Conservation (phyloP, 30 jellyfish, hydroid and myxozoan genomes). For the Hydractinia symbiolongicarpus region DNA sequence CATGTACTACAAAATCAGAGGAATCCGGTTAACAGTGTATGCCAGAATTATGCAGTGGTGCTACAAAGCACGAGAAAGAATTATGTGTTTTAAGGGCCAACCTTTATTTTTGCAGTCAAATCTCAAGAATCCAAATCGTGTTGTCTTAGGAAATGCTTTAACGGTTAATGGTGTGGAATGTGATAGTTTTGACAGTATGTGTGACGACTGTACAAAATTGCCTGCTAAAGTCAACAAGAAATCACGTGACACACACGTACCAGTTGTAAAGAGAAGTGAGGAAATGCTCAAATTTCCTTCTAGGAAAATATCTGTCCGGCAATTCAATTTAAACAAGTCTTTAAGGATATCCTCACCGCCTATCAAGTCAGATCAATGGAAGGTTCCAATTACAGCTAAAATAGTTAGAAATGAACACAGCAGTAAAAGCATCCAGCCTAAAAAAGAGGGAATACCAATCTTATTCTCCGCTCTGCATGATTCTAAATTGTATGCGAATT, state of each 20-base stretch:
- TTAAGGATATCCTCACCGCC: no score
- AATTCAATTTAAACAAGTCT: not conserved
- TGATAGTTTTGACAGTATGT: not conserved
- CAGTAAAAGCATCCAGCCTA: no score
- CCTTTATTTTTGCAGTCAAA: slow-evolving; percentile 7
- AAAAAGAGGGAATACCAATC: not conserved
- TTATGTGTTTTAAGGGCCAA: not conserved
- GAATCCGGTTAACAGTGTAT: not conserved
- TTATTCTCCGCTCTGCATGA: no score
- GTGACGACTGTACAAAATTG: not conserved
- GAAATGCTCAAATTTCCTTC: no score
- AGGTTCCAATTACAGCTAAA: no score
- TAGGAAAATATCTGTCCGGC: not conserved
- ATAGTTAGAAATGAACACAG: no score
- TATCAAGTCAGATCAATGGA: no score
- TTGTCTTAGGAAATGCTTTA: not conserved
- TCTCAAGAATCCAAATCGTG: not conserved
- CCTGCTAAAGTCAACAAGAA: not conserved
- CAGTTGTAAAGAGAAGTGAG: no score
- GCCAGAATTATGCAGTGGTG: slow-evolving; percentile 19
- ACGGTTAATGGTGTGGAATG: not conserved
- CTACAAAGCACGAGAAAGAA: not conserved
- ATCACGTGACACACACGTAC: no score
- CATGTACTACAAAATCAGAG: not conserved
- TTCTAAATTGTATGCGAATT: no score